phyloP scores from a whole-genome alignment of 1,140 invertebrate species.

The Atta cephalotes region DNA sequence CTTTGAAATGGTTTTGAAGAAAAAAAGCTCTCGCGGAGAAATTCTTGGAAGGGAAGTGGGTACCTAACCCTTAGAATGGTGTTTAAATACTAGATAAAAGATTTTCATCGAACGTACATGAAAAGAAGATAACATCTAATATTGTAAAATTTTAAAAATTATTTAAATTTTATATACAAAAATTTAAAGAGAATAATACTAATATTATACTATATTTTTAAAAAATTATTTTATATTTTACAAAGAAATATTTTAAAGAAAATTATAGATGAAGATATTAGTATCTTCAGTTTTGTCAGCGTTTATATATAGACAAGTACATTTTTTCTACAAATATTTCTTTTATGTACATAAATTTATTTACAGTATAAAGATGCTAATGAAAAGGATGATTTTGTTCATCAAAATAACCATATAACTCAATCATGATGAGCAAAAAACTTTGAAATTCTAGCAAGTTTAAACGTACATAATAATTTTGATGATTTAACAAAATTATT shows the following conservation, averaged over 20 bases:
- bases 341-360: not conserved
- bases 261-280: not conserved
- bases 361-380: not conserved
- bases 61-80: not conserved
- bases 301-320: not conserved
- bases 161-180: not conserved
- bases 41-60: conserved; percentile 27
- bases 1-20: conserved; percentile 10
- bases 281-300: not conserved
- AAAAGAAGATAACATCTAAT: too few relatives aligned
- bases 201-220: not conserved
- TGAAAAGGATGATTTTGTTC: too few relatives aligned
- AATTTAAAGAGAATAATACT: not conserved
- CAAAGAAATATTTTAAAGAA: not conserved
- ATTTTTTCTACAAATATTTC: not conserved
- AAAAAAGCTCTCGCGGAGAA: not conserved
- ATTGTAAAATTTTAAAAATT: not conserved
- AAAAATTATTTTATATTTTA: not conserved
- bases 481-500: too few relatives aligned
- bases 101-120: not conserved
- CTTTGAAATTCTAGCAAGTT: too few relatives aligned
- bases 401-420: too few relatives aligned
- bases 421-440: too few relatives aligned
- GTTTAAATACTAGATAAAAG: conserved; percentile 28
- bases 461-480: too few relatives aligned